These are phyloP conservation scores for Bucorvus abyssinicus DNA, from an alignment of 2,797 vertebrate genomes.

Conservation along the genomic window DNA sequence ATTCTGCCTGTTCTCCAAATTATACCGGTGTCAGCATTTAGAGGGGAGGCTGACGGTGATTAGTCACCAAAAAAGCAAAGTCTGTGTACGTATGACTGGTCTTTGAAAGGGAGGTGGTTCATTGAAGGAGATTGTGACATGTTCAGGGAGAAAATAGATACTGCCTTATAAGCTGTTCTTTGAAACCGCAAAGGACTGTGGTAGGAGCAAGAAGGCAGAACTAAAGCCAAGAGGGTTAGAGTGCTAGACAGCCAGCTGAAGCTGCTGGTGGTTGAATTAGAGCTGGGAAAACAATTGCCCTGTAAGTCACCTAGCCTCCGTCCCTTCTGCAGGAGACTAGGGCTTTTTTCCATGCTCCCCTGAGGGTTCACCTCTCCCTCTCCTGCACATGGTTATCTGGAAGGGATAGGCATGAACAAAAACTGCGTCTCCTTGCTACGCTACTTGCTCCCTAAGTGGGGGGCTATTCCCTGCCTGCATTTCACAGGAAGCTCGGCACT, in stretches of 20 bases:
- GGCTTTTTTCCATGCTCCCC: not conserved
- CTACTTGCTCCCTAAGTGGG: fast-evolving
- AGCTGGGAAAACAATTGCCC: not conserved
- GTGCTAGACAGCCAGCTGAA: not conserved
- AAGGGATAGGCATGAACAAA: not conserved
- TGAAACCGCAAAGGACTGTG: not conserved
- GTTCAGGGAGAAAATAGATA: not conserved
- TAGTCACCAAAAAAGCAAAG: not conserved
- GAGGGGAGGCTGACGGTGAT: not conserved
- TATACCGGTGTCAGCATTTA: not conserved
- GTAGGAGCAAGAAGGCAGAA: not conserved
- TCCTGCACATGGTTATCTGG: not conserved
- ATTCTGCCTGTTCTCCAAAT: not conserved
- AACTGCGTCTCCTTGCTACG: not conserved
- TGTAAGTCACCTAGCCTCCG: fast-evolving
- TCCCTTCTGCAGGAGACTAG: not conserved
- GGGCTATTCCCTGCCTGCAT: not conserved
- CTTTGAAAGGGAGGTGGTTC: not conserved
- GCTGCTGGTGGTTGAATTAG: not conserved
- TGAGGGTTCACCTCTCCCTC: not conserved
- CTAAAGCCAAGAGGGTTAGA: not conserved
- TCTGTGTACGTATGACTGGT: not conserved
- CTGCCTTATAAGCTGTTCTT: not conserved
- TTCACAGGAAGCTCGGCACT: not conserved
- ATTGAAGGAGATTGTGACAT: not conserved